Conservation (phyloP, 2,888 invertebrate genomes). For the Anthrax anthrax region DNA sequence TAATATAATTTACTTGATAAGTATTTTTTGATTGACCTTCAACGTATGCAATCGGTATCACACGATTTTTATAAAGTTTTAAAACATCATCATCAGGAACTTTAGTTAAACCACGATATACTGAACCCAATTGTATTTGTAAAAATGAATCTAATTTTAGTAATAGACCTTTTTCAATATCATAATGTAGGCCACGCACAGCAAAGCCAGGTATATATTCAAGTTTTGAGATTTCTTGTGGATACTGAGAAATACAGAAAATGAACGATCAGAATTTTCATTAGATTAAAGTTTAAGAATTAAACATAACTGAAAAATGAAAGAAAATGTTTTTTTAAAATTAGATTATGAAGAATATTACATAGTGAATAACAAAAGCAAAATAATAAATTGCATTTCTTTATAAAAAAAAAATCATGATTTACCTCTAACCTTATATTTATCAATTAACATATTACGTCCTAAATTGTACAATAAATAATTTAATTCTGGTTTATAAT, state of each 20-base stretch:
- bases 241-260: slow-evolving; percentile 53
- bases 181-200: slow-evolving; percentile 94
- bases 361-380: no score
- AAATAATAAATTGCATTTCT: no score
- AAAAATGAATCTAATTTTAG: slow-evolving; percentile 92
- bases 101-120: slow-evolving; percentile 59
- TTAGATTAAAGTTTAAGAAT: no score
- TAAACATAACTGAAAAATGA: no score
- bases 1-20: neutral
- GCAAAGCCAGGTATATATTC: slow-evolving; percentile 90
- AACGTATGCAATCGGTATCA: slow-evolving; percentile 76
- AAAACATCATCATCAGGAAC: slow-evolving; percentile 75
- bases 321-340: no score
- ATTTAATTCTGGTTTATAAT: slow-evolving; percentile 82
- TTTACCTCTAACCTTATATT: slow-evolving; percentile 56
- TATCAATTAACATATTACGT: slow-evolving; percentile 68
- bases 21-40: slow-evolving; percentile 56
- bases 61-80: slow-evolving; percentile 67
- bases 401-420: no score
- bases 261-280: no score
- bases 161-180: slow-evolving; percentile 84
- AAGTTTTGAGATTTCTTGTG: slow-evolving; percentile 61
- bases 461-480: slow-evolving; percentile 83
- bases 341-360: no score
- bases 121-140: slow-evolving; percentile 91